phyloP scores from a whole-genome alignment of 2,888 invertebrate genomes.

The Thumatha senex region DNA sequence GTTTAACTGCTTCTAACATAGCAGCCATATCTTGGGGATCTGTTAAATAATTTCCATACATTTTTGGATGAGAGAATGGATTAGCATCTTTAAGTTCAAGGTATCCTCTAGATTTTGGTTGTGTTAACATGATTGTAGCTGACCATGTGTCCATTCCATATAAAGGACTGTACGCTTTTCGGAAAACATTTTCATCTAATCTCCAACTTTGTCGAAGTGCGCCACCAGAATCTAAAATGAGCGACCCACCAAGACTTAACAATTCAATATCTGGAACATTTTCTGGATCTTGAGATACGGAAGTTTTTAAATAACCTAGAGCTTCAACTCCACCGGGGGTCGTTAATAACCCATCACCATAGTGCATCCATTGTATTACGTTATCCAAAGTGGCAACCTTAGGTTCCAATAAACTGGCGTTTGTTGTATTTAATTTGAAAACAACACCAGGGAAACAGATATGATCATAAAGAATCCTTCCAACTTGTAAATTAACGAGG shows the following conservation, averaged over 20 bases:
- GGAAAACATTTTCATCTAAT: slow-evolving; percentile 81
- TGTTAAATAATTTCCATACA: slow-evolving; percentile 91
- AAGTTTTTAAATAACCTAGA: slow-evolving; percentile 85
- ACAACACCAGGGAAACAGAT: slow-evolving; percentile 79
- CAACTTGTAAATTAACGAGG: slow-evolving; percentile 86
- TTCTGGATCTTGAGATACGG: slow-evolving; percentile 77
- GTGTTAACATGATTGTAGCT: slow-evolving; percentile 87
- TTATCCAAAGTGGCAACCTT: slow-evolving; percentile 70
- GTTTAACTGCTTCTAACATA: slow-evolving; percentile 84
- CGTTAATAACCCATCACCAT: slow-evolving; percentile 82
- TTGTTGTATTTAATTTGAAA: slow-evolving; percentile 70
- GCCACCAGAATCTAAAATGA: slow-evolving; percentile 84
- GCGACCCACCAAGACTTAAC: slow-evolving; percentile 85
- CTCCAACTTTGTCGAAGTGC: slow-evolving; percentile 80
- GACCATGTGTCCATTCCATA: slow-evolving; percentile 84
- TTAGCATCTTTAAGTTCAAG: slow-evolving; percentile 88
- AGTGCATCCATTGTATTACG: slow-evolving; percentile 72
- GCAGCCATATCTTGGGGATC: slow-evolving; percentile 85
- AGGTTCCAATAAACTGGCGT: slow-evolving; percentile 67
- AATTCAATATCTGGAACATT: slow-evolving; percentile 87
- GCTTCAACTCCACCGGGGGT: slow-evolving; percentile 87
- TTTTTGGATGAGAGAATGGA: slow-evolving; percentile 88
- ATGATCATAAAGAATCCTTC: slow-evolving; percentile 86
- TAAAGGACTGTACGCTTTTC: slow-evolving; percentile 81
- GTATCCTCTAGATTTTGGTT: slow-evolving; percentile 89